phyloP scores from a whole-genome alignment of 2,113 vertebrate species.

The Nycticorax nycticorax region DNA sequence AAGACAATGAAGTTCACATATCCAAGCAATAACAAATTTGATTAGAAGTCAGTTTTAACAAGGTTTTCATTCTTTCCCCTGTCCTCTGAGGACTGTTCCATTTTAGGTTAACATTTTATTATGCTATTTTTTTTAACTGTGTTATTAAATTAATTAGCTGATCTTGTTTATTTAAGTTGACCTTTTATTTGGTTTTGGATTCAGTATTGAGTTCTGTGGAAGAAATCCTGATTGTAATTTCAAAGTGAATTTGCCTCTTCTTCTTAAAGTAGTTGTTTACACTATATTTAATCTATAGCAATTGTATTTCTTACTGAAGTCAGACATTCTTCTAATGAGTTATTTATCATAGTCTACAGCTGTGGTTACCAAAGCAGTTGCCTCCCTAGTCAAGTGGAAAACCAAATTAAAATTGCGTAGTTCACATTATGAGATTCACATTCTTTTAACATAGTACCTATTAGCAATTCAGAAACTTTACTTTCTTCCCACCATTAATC shows the following conservation, averaged over 20 bases:
- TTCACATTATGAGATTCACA: background rate
- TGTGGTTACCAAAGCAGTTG: background rate
- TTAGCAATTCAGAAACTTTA: background rate
- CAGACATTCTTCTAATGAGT: background rate
- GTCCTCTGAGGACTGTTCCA: background rate
- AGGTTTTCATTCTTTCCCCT: background rate
- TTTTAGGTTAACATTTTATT: background rate
- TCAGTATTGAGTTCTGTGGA: background rate
- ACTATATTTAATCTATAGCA: background rate
- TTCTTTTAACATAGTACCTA: background rate
- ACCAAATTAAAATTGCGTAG: constrained; percentile 9
- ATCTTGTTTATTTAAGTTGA: background rate
- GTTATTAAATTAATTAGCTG: background rate
- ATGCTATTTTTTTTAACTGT: background rate
- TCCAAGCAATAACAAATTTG: background rate
- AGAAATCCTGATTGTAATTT: background rate
- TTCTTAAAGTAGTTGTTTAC: background rate
- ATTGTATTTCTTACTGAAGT: background rate
- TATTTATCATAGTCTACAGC: background rate
- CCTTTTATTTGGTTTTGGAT: background rate
- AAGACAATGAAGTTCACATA: background rate
- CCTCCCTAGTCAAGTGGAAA: background rate
- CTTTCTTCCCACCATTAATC: background rate
- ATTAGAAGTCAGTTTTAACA: background rate
- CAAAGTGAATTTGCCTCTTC: background rate